phyloP scores from a whole-genome alignment of 2,888 invertebrate genomes.

The Drosophila koepferae region DNA sequence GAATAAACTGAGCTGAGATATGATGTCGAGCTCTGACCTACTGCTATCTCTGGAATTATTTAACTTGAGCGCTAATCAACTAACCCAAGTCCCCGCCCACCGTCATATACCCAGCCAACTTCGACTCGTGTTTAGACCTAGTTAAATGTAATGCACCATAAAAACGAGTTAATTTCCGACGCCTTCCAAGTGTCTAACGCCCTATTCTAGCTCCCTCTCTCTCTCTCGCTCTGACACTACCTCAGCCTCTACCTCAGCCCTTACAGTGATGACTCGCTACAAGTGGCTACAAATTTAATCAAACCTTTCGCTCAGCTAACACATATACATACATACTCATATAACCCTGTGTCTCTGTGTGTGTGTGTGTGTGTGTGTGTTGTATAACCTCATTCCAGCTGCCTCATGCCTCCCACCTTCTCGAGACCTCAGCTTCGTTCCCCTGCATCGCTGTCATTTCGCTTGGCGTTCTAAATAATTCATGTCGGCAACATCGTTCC shows the following conservation, averaged over 20 bases:
- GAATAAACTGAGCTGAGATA: constrained; percentile 56
- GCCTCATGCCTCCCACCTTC: neutral
- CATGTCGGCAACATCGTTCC: constrained; percentile 68
- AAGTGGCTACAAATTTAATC: constrained; percentile 76
- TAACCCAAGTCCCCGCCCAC: neutral
- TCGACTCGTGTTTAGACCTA: constrained; percentile 12
- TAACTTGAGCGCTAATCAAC: constrained; percentile 17
- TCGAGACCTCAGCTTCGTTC: neutral
- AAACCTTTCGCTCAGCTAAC: constrained; percentile 47
- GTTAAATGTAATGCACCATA: constrained; percentile 62
- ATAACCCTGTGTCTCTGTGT: neutral
- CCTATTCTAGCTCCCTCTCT: neutral
- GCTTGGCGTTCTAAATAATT: constrained; percentile 75
- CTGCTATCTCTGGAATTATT: constrained; percentile 49
- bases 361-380: neutral
- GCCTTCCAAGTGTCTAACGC: constrained; percentile 14
- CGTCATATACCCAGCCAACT: too few relatives aligned
- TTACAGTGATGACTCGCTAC: constrained; percentile 23
- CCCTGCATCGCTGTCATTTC: constrained; percentile 29
- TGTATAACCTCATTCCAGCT: constrained; percentile 3
- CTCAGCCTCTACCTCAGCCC: too few relatives aligned
- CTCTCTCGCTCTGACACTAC: neutral
- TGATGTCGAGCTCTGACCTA: constrained; percentile 46
- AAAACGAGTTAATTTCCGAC: constrained; percentile 75
- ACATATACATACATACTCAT: neutral